Evolutionary conservation across 2,113 vertebrate species (phyloP).

Genomic region (Cyrtonyx montezumae): DNA sequence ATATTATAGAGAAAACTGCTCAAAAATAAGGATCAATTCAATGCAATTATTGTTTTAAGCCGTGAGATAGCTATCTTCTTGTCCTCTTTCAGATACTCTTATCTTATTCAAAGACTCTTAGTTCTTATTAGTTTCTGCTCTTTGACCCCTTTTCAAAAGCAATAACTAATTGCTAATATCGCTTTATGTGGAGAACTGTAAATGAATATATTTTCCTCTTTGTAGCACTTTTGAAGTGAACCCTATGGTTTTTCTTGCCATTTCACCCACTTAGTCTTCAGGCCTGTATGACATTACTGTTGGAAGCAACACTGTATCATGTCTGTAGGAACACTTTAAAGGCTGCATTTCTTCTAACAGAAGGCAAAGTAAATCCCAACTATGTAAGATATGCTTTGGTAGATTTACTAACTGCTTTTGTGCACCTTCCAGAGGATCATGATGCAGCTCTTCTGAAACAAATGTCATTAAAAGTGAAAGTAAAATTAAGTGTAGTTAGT

Average conservation of each 20-base stretch:
- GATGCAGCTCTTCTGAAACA: background rate
- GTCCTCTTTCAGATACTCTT: rapidly evolving
- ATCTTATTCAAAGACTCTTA: background rate
- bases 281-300: background rate
- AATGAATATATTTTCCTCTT: background rate
- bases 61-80: background rate
- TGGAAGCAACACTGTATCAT: background rate
- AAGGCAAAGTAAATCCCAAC: background rate
- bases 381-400: background rate
- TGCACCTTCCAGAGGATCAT: background rate
- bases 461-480: background rate
- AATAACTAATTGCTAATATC: too few species aligned
- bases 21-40: background rate
- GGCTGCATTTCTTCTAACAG: background rate
- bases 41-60: rapidly evolving
- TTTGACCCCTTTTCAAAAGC: too few species aligned
- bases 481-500: background rate
- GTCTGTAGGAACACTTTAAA: background rate
- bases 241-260: background rate
- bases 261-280: background rate
- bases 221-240: background rate
- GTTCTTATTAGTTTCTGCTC: background rate
- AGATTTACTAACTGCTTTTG: background rate
- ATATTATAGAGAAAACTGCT: background rate
- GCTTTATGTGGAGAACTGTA: background rate